Evolutionary conservation across 2,113 vertebrate genomes (phyloP), one percentile per base, ranked within the genome.

Genomic region (Siniperca chuatsi): DNA sequence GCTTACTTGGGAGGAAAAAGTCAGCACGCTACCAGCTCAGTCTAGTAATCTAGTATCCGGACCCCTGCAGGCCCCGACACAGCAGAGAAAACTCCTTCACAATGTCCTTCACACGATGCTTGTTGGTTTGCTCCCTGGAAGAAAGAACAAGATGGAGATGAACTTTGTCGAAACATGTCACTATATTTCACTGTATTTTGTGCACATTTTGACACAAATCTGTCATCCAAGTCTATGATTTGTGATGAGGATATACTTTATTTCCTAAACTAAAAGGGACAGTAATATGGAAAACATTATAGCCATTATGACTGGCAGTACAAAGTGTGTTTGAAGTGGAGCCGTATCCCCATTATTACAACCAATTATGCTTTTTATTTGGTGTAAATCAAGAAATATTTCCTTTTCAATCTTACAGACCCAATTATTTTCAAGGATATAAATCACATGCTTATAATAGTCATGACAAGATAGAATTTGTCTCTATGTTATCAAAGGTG

Each of bases 1-100:
- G 33, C 5, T 16, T 18, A 7, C 18, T 37, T 10, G 29, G 60
- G 2, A 50, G 7, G 21, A 7, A 55, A 65, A 75, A 29, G 25
- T 55, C 9, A 1, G 58, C 65, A 46, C 23, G 16, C 12, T 7
- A 16, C 33, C 71, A 60, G 64, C 78, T 80, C 54, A 21, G 37
- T 33, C 96, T 96, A 98, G 94, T 97, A 97, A 87, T 97, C 96
- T 44, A 96, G 87, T 96, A 97, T 84, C 98, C 97, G 0, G 97
- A 97, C 61, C 97, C 97, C 83, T 97, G 98, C 62, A 98, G 96
- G 75, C 98, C 98, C 78, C 97, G 95, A 91, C 98, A 99, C 83
- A 97, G 93, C 92, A 98, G 92, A 7, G 97, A 97, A 89, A 99
- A 99, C 87, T 99, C 98, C 92, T 98, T 98, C 92, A 99, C 97